Evolutionary conservation across 2,113 vertebrate genomes (phyloP), one percentile per base, ranked within the genome.

Genomic region (Rafetus swinhoei): DNA sequence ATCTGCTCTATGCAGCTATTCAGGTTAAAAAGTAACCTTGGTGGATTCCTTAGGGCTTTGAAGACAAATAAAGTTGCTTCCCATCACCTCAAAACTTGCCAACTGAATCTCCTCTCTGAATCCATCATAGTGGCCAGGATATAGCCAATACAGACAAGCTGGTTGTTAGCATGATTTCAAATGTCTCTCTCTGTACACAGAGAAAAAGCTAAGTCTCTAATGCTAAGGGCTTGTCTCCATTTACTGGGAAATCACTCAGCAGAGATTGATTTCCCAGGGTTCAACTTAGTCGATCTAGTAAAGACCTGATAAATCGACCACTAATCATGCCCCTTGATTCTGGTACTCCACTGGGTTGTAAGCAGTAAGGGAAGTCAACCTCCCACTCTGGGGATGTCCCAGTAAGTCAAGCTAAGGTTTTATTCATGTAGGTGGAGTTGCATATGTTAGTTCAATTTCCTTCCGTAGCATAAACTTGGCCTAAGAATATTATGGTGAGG

Each of bases 1-100:
- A 81, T 95, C 94, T 95, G 81, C 92, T 95, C 94, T 45, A 50
- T 72, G 93, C 74, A 96, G 92, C 93, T 96, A 95, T 91, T 93
- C 95, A 95, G 92, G 92, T 96, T 97, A 97, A 97, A 96, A 96
- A 96, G 96, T 95, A 97, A 96, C 96, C 95, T 96, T 93, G 94
- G 95, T 94, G 94, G 96, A 96, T 95, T 97, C 95, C 87, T 45
- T 87, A 94, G 12, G 22, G 95, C 93, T 97, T 96, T 96, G 92
- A 96, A 96, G 95, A 94, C 93, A 96, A 95, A 94, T 94, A 96
- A 94, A 96, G 95, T 94, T 95, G 95, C 96, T 95, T 97, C 93
- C 25, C 96, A 83, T 92, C 95, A 94, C 96, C 95, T 96, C 93
- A 96, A 97, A 93, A 88, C 94, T 93, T 92, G 90, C 97, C 95